Conservation (phyloP, 2,113 vertebrate genomes). For the Pionites leucogaster region DNA sequence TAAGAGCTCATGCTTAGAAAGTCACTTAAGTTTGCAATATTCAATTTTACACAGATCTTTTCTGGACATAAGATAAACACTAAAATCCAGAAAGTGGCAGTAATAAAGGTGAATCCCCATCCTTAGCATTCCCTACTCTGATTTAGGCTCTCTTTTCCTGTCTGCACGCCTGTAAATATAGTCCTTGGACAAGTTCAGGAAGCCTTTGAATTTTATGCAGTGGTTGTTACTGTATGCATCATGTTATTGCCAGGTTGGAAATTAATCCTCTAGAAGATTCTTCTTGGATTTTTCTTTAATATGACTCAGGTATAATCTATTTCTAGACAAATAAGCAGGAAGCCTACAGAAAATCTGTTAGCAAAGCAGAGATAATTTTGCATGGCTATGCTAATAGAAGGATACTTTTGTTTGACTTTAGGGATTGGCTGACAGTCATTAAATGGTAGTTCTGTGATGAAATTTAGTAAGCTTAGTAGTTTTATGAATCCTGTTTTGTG, state of each 20-base stretch:
- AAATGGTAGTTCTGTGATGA: slow-evolving; percentile 29
- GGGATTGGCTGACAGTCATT: neutral
- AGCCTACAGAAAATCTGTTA: neutral
- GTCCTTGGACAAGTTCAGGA: neutral
- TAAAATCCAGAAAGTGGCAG: neutral
- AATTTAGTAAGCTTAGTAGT: neutral
- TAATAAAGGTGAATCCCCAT: neutral
- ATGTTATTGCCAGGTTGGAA: neutral
- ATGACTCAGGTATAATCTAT: neutral
- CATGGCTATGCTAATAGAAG: neutral
- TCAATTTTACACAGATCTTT: neutral
- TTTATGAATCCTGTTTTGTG: slow-evolving; percentile 11
- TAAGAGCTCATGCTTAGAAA: neutral
- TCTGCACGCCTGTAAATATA: neutral
- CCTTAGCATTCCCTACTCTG: neutral
- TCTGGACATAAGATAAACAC: neutral
- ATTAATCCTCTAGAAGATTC: neutral
- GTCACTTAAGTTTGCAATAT: neutral
- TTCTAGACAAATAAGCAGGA: slow-evolving; percentile 2
- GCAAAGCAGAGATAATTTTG: slow-evolving; percentile 13
- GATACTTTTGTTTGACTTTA: neutral
- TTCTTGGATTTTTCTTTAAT: neutral
- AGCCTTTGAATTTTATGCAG: neutral
- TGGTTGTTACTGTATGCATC: neutral
- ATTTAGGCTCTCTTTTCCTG: neutral